phyloP scores from a whole-genome alignment of 2,888 invertebrate species.

The Therioaphis trifolii region DNA sequence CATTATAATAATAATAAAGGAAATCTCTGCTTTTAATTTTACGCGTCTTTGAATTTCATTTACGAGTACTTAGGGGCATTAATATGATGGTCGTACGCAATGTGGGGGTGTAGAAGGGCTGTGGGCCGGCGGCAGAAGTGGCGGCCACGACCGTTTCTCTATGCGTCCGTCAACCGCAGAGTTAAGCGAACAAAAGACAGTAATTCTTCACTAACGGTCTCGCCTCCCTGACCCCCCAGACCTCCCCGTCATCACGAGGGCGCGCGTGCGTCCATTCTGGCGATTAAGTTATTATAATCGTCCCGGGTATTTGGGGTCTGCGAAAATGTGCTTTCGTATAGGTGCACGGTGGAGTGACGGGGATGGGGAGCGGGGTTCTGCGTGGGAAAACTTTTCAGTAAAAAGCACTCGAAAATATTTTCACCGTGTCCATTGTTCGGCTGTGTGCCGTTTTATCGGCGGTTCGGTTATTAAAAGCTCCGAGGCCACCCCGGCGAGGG shows the following conservation, averaged over 20 bases:
- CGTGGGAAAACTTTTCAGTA: conserved; percentile 52
- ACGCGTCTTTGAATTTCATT: conserved; percentile 59
- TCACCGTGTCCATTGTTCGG: conserved; percentile 56
- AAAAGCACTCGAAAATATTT: conserved; percentile 58
- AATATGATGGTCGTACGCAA: conserved; percentile 9
- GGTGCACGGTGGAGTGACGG: neutral
- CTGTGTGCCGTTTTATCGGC: conserved; percentile 25
- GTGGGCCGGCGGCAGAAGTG: too few relatives aligned
- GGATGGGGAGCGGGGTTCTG: neutral
- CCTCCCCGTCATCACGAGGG: neutral
- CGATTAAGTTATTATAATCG: conserved; percentile 61
- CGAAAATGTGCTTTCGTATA: neutral
- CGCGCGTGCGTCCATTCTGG: neutral
- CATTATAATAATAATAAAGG: conserved; percentile 14
- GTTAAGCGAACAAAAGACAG: conserved; percentile 54
- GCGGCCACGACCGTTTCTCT: conserved; percentile 10
- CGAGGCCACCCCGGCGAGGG: conserved; percentile 3
- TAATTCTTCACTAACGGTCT: conserved; percentile 58
- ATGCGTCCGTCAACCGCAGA: conserved; percentile 60
- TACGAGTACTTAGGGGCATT: conserved; percentile 42
- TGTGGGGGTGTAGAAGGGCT: neutral
- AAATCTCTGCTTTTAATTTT: conserved; percentile 53
- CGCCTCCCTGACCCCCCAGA: neutral
- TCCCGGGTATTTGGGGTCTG: neutral
- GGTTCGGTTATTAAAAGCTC: conserved; percentile 52